A percentile compares a stretch with the other conserved stretches of the same genome.
Conservation (phyloP, 1,140 invertebrate species). For the Psix sp. region DNA sequence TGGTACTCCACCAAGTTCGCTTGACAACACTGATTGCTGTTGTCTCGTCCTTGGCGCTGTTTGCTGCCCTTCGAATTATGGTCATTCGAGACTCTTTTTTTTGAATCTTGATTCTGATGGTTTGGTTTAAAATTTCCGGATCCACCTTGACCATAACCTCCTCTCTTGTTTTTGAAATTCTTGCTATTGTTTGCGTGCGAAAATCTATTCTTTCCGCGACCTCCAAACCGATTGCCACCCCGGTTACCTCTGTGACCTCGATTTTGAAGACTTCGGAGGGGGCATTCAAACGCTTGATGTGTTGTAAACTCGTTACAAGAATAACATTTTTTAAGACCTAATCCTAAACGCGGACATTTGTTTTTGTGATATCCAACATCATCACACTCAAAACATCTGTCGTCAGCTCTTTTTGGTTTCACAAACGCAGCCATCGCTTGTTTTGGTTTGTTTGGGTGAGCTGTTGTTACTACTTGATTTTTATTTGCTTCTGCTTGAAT, state of each 20-base stretch:
- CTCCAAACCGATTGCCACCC: too few species aligned
- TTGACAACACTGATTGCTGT: too few species aligned
- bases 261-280: too few species aligned
- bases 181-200: background rate
- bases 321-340: slow-evolving; percentile 14
- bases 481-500: slow-evolving; percentile 15
- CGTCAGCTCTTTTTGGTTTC: background rate
- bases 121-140: too few species aligned
- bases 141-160: background rate
- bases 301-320: slow-evolving; percentile 2
- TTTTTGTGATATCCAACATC: slow-evolving; percentile 4
- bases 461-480: background rate
- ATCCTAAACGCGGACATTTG: slow-evolving; percentile 10
- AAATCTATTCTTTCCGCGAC: background rate
- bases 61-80: too few species aligned
- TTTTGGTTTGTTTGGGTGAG: background rate
- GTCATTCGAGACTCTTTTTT: too few species aligned
- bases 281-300: slow-evolving; percentile 3
- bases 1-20: too few species aligned
- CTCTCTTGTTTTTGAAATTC: too few species aligned
- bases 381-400: slow-evolving; percentile 14
- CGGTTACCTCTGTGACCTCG: too few species aligned
- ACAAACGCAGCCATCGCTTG: background rate
- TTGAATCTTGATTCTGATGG: too few species aligned
- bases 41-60: too few species aligned